Evolutionary conservation across 1,140 invertebrate species (phyloP).

Genomic region (Heliconius nattereri): DNA sequence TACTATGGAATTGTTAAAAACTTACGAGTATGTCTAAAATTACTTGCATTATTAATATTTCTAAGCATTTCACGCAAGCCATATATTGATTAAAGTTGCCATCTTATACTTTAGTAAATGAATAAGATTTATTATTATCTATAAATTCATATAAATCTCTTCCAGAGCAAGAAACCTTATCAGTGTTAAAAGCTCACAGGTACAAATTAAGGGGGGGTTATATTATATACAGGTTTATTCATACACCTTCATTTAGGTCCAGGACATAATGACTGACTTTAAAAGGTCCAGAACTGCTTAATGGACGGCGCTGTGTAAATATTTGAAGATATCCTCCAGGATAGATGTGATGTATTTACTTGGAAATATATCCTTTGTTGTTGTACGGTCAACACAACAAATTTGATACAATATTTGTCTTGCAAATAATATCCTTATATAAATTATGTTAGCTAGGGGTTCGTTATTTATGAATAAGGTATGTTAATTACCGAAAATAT

Average conservation of each 20-base stretch:
- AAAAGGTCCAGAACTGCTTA: conserved; percentile 44
- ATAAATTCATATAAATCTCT: neutral
- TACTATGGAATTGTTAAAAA: too few species aligned
- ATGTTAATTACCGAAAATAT: neutral
- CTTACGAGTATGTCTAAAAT: too few species aligned
- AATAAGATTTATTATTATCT: neutral
- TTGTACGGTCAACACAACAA: neutral
- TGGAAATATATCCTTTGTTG: conserved; percentile 23
- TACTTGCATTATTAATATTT: too few species aligned
- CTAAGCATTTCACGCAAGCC: too few species aligned
- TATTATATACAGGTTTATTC: conserved; percentile 63
- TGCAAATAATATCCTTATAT: neutral
- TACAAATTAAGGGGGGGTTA: conserved; percentile 66
- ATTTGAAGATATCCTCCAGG: conserved; percentile 32
- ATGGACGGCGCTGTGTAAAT: conserved; percentile 31
- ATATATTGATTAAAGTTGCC: too few species aligned
- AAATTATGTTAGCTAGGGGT: neutral
- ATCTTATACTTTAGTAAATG: too few species aligned
- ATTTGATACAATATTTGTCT: neutral
- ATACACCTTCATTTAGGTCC: conserved; percentile 67
- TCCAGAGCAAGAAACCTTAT: neutral
- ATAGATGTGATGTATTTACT: conserved; percentile 26
- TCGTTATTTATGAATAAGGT: neutral
- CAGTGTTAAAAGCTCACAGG: conserved; percentile 32
- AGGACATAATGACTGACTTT: conserved; percentile 60